phyloP scores from a whole-genome alignment of 2,797 vertebrate species.

The Danio albolineatus region DNA sequence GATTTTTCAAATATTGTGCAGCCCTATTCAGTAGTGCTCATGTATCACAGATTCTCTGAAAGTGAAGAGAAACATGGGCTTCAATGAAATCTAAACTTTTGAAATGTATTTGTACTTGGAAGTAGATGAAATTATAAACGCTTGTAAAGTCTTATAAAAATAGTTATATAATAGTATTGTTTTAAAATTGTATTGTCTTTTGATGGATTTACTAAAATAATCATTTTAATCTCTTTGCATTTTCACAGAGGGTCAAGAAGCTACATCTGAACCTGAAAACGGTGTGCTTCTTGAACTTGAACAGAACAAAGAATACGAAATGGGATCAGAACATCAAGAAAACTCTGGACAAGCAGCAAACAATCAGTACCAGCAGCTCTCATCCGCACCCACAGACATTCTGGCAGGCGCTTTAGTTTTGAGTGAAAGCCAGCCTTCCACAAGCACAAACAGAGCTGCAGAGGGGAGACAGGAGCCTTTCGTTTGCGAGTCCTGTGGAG shows the following conservation, averaged over 20 bases:
- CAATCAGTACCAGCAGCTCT: conserved; percentile 17
- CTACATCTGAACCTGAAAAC: not conserved
- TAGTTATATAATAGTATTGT: too few species aligned
- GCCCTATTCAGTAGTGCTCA: too few species aligned
- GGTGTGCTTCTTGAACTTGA: not conserved
- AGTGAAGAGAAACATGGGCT: too few species aligned
- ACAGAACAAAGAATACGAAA: not conserved
- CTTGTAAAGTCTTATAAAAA: too few species aligned
- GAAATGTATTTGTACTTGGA: too few species aligned
- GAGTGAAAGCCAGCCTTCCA: conserved; percentile 34
- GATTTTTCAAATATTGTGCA: too few species aligned
- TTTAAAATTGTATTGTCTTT: too few species aligned
- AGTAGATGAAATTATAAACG: too few species aligned
- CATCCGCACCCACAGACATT: conserved; percentile 7
- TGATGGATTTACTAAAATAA: not conserved
- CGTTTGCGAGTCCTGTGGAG: conserved; percentile 41
- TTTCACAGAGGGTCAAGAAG: conserved; percentile 20
- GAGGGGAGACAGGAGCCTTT: conserved; percentile 5
- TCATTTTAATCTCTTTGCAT: not conserved
- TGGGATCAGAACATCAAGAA: conserved; percentile 7
- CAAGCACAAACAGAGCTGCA: conserved; percentile 11
- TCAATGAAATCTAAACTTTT: too few species aligned
- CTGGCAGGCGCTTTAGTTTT: conserved; percentile 9
- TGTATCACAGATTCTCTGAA: too few species aligned
- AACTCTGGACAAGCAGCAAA: conserved; percentile 1